A percentile compares a stretch with the other conserved stretches of the same genome.
phyloP scores from a whole-genome alignment of 2,113 vertebrate species.

The Propithecus coquereli region DNA sequence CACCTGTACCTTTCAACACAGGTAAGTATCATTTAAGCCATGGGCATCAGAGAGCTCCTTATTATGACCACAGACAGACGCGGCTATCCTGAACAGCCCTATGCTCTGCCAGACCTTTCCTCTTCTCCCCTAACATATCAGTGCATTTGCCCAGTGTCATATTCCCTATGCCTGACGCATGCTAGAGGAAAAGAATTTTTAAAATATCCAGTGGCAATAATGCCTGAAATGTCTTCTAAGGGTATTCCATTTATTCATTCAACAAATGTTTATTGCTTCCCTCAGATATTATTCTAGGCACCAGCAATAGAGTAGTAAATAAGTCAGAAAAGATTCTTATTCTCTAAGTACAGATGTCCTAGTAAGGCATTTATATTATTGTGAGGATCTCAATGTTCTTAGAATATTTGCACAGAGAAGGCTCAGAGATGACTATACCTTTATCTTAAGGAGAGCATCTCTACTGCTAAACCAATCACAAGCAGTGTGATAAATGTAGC shows the following conservation, averaged over 20 bases:
- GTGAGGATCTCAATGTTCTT: not conserved
- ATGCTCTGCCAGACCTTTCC: not conserved
- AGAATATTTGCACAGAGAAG: not conserved
- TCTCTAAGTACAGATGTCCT: not conserved
- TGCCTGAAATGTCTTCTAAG: not conserved
- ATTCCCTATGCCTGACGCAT: not conserved
- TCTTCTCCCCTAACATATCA: not conserved
- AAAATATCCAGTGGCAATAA: not conserved
- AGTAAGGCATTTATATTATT: not conserved
- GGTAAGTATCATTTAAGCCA: not conserved
- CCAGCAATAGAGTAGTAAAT: not conserved
- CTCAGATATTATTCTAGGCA: not conserved
- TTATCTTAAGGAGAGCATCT: not conserved
- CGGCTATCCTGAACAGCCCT: not conserved
- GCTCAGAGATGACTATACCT: not conserved
- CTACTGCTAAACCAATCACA: not conserved
- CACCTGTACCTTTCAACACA: not conserved
- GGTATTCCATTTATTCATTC: slow-evolving; percentile 3
- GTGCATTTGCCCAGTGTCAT: not conserved
- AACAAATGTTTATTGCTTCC: not conserved
- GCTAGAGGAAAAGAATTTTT: not conserved
- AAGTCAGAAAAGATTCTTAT: not conserved
- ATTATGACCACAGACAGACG: not conserved
- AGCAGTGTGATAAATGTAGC: not conserved
- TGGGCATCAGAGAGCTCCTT: not conserved